Percentiles rank a stretch among this genome's conserved stretches.
These are phyloP conservation scores for Camelus bactrianus DNA, from an alignment of 2,113 vertebrate genomes.

Conservation along the genomic window DNA sequence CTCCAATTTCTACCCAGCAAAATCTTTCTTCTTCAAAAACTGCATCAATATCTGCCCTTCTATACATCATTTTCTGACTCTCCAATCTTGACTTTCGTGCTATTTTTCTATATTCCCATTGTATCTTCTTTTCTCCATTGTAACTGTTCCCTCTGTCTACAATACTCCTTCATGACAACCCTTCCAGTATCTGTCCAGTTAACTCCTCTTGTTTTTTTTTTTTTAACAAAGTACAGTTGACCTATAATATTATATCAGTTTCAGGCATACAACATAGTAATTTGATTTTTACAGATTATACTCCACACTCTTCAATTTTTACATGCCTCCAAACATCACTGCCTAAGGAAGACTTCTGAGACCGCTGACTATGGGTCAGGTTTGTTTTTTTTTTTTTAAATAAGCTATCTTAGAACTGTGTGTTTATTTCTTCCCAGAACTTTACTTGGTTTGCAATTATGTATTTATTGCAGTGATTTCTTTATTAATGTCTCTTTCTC, in stretches of 20 bases:
- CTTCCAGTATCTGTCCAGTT: background rate
- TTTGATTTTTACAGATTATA: too few species aligned
- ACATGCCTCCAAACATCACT: background rate
- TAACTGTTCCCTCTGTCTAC: background rate
- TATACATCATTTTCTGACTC: background rate
- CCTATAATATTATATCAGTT: too few species aligned
- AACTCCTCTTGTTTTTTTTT: background rate
- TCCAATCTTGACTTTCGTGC: background rate
- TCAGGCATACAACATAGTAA: too few species aligned
- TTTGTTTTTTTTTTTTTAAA: background rate
- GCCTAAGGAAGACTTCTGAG: background rate
- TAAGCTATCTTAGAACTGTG: background rate
- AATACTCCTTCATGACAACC: background rate
- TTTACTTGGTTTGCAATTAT: constrained; percentile 18
- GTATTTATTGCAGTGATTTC: background rate
- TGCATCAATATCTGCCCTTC: background rate
- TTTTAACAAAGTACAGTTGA: too few species aligned
- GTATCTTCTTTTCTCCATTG: background rate
- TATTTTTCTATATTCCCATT: background rate
- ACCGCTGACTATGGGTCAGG: background rate
- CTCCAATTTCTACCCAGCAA: background rate
- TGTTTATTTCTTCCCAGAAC: constrained; percentile 19
- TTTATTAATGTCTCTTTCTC: background rate
- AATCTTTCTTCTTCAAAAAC: constrained; percentile 31
- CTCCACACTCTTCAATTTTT: background rate